Conservation (phyloP, 2,888 invertebrate species). For the Napeogenes inachia region DNA sequence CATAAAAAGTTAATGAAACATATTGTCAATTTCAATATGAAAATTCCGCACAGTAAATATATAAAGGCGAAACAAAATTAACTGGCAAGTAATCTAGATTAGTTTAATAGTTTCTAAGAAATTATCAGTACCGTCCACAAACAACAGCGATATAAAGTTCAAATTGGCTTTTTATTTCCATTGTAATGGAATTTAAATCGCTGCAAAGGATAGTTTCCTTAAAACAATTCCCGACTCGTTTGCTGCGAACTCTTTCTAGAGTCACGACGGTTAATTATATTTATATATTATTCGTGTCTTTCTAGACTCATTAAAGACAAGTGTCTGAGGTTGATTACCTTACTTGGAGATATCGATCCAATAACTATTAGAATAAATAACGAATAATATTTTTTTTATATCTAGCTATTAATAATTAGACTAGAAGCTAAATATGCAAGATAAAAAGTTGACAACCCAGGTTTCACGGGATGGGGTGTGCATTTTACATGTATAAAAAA, state of each 20-base stretch:
- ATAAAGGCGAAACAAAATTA: conserved; percentile 26
- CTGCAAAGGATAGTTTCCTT: conserved; percentile 59
- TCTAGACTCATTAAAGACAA: conserved; percentile 35
- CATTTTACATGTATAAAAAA: neutral
- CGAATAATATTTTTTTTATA: neutral
- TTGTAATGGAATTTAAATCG: conserved; percentile 67
- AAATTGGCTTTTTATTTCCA: conserved; percentile 64
- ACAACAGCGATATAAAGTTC: conserved; percentile 43
- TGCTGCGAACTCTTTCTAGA: conserved; percentile 53
- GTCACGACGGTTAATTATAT: conserved; percentile 67
- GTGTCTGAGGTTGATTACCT: conserved; percentile 27
- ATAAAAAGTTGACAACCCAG: too few species aligned
- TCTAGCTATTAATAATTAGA: too few species aligned
- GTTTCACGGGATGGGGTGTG: neutral
- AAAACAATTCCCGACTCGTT: conserved; percentile 57
- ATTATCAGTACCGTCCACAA: conserved; percentile 33
- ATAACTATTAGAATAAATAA: conserved; percentile 14
- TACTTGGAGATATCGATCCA: conserved; percentile 16
- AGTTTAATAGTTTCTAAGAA: conserved; percentile 31
- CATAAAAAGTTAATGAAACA: conserved; percentile 7
- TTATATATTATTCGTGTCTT: conserved; percentile 46
- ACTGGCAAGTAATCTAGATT: conserved; percentile 29
- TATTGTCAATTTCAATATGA: conserved; percentile 14
- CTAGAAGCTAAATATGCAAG: too few species aligned
- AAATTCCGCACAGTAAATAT: conserved; percentile 20